Evolutionary conservation across 2,797 vertebrate species (phyloP).

Genomic region (Danionella dracula): DNA sequence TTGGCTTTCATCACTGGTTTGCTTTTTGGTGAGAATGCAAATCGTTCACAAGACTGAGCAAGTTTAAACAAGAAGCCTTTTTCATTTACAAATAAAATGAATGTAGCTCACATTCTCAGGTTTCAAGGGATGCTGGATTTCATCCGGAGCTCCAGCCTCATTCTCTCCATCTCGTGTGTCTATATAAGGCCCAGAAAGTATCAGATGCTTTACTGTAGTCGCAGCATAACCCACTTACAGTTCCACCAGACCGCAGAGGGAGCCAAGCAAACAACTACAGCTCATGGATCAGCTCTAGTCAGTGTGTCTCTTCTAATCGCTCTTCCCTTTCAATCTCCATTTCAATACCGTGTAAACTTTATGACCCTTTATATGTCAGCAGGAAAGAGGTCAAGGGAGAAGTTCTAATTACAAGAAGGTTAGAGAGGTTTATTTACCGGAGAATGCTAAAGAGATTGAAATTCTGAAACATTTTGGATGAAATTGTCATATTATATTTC

Average conservation of each 20-base stretch:
- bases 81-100: conserved; percentile 6
- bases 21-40: background rate
- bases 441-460: background rate
- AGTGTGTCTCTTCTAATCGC: background rate
- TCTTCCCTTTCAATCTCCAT: background rate
- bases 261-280: background rate
- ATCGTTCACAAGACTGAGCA: background rate
- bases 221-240: conserved; percentile 6
- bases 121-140: background rate
- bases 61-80: background rate
- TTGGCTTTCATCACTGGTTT: too few relatives aligned
- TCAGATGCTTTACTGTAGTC: background rate
- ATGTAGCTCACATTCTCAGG: background rate
- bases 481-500: background rate
- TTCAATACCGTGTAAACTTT: background rate
- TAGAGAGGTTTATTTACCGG: background rate
- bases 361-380: background rate
- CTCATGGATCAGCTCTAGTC: background rate
- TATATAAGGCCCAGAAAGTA: conserved; percentile 3
- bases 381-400: background rate
- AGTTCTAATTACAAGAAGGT: conserved; percentile 7
- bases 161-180: background rate
- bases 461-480: background rate
- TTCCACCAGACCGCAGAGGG: background rate
- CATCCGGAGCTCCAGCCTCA: background rate